A percentile compares a stretch with the other conserved stretches of the same genome.
Conservation (phyloP, 2,888 invertebrate genomes). For the Horisme vitalbata region DNA sequence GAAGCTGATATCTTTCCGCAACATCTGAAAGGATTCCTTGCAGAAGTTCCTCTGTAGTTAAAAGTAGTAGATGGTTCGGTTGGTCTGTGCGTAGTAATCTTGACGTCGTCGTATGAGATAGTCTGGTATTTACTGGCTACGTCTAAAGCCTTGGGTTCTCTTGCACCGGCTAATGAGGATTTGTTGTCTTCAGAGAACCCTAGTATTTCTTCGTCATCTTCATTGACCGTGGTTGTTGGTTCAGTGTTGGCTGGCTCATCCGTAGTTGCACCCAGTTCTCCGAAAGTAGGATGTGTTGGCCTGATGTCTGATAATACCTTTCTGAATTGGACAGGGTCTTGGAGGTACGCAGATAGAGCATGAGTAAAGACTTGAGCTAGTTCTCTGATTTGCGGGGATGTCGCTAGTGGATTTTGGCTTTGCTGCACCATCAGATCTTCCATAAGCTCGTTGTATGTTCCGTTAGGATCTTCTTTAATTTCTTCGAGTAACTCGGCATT, state of each 20-base stretch:
- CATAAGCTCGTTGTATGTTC: slow-evolving; percentile 69
- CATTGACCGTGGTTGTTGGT: slow-evolving; percentile 83
- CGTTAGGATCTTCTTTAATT: slow-evolving; percentile 67
- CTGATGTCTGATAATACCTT: slow-evolving; percentile 89
- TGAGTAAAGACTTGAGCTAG: slow-evolving; percentile 93
- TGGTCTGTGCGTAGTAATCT: slow-evolving; percentile 39
- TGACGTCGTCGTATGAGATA: slow-evolving; percentile 38
- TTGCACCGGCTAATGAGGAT: slow-evolving; percentile 49
- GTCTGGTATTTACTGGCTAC: slow-evolving; percentile 36
- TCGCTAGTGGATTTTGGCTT: slow-evolving; percentile 84
- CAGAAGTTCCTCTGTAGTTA: slow-evolving; percentile 50
- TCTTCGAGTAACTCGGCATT: slow-evolving; percentile 65
- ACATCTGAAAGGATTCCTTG: slow-evolving; percentile 65
- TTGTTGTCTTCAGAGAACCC: slow-evolving; percentile 88
- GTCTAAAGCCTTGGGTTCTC: slow-evolving; percentile 73
- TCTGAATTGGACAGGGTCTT: slow-evolving; percentile 91
- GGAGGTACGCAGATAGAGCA: slow-evolving; percentile 90
- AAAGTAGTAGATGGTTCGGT: slow-evolving; percentile 53
- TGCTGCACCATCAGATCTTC: slow-evolving; percentile 84
- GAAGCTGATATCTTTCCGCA: slow-evolving; percentile 75
- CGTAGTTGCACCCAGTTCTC: slow-evolving; percentile 62
- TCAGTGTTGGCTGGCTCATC: slow-evolving; percentile 76
- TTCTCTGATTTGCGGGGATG: slow-evolving; percentile 87
- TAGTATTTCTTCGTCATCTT: slow-evolving; percentile 89
- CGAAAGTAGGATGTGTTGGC: slow-evolving; percentile 88